Evolutionary conservation across 2,113 vertebrate species (phyloP), one percentile per base, ranked within the genome.

Genomic region (Microcebus ravelobensis): DNA sequence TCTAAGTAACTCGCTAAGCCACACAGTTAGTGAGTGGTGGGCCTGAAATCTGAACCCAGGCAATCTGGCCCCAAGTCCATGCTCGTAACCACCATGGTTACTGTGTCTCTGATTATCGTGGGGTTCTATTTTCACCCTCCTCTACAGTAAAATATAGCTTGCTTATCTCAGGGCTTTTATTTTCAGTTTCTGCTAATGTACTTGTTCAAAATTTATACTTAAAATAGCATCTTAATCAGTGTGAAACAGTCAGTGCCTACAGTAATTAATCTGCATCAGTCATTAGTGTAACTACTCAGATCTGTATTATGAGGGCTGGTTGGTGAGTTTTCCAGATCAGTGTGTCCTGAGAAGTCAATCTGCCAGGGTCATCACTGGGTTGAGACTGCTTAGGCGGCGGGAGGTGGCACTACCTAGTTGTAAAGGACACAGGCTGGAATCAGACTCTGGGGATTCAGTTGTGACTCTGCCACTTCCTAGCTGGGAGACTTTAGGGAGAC

Each of bases 151-250:
- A 42, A 48, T 74, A 36, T 15, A 39, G 7, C 36, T 63, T 55
- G 31, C 8, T 73, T 17, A 42, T 63, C 61, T 96, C 74, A 90
- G 61, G 23, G 20, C 55, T 83, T 92, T 67, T 87, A 48, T 82
- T 94, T 82, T 77, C 68, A 86, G 42, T 52, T 23, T 94, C 39
- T 86, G 4, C 7, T 85, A 92, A 90, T 82, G 74, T n/a, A 29
- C 36, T 86, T 92, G 10, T 70, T 92, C 48, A 68, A 97, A 94
- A 90, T 76, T 77, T 21, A 50, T 88, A 61, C 8, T 74, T 52
- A 91, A 94, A 92, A 89, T 89, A 81, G 52, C 31, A 57, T 89
- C 34, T 77, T 87, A 39, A 65, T 91, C 27, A 50, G 36, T 27
- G 2, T 77, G 86, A 86, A 87, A 25, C 45, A 94, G 29, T 55